Evolutionary conservation across 2,888 invertebrate species (phyloP).

Genomic region (Lasioglossum malachurum): DNA sequence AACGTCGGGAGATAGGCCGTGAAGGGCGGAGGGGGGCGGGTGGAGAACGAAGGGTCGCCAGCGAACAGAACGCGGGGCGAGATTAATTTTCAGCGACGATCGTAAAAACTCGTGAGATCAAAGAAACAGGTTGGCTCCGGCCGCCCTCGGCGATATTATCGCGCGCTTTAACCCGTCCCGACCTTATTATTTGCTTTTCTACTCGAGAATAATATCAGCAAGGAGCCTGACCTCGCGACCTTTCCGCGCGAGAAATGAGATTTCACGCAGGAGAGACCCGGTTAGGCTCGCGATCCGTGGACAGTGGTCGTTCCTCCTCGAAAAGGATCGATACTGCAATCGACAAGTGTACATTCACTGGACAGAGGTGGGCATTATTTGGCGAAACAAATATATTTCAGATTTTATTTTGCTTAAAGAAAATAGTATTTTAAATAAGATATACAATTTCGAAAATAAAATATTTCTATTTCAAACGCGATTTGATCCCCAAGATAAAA

Average conservation of each 20-base stretch:
- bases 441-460: too few relatives aligned
- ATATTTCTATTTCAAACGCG: too few relatives aligned
- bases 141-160: conserved; percentile 35
- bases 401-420: too few relatives aligned
- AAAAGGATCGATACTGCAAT: background rate
- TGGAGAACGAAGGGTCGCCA: background rate
- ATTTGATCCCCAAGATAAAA: too few relatives aligned
- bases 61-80: background rate
- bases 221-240: background rate
- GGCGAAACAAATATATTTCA: too few relatives aligned
- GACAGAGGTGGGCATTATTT: too few relatives aligned
- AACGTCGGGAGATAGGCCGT: background rate
- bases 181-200: conserved; percentile 23
- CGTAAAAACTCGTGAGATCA: conserved; percentile 36
- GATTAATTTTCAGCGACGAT: conserved; percentile 51
- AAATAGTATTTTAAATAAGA: too few relatives aligned
- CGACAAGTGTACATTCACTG: too few relatives aligned
- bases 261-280: background rate
- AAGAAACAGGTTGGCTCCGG: conserved; percentile 30
- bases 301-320: background rate
- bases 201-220: conserved; percentile 30
- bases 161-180: conserved; percentile 21
- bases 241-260: conserved; percentile 22
- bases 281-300: background rate
- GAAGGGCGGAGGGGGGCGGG: background rate